Conservation (phyloP, 1,140 invertebrate species). For the Centruroides sculpturatus region DNA sequence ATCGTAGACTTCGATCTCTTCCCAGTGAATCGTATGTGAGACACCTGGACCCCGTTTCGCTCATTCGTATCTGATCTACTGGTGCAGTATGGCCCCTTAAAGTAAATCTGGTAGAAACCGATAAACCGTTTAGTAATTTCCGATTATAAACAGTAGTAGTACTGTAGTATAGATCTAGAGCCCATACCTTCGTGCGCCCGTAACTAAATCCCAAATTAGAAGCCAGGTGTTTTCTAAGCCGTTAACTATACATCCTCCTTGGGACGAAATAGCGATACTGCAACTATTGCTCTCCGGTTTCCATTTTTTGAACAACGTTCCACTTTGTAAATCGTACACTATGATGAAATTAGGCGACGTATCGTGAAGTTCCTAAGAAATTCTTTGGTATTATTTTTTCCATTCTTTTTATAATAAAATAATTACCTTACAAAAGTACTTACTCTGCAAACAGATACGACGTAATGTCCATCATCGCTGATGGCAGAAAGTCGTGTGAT, state of each 20-base stretch:
- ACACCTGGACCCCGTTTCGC: conserved; percentile 48
- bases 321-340: conserved; percentile 78
- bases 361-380: conserved; percentile 59
- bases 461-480: conserved; percentile 61
- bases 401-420: neutral
- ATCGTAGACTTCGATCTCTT: conserved; percentile 51
- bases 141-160: too few relatives aligned
- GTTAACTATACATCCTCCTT: conserved; percentile 62
- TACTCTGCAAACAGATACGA: conserved; percentile 42
- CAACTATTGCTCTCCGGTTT: conserved; percentile 65
- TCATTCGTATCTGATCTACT: conserved; percentile 50
- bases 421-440: conserved; percentile 3
- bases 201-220: conserved; percentile 74
- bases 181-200: conserved; percentile 39
- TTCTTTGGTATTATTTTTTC: conserved; percentile 21
- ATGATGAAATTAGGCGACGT: conserved; percentile 72
- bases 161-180: neutral
- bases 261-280: conserved; percentile 61
- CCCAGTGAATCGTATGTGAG: conserved; percentile 53
- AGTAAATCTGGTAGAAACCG: conserved; percentile 35
- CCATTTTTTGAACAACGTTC: conserved; percentile 74
- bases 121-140: too few relatives aligned
- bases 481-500: conserved; percentile 65
- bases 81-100: conserved; percentile 58
- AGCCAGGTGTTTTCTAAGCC: conserved; percentile 63